phyloP scores from a whole-genome alignment of 1,140 invertebrate genomes.

The Helicoverpa zea region DNA sequence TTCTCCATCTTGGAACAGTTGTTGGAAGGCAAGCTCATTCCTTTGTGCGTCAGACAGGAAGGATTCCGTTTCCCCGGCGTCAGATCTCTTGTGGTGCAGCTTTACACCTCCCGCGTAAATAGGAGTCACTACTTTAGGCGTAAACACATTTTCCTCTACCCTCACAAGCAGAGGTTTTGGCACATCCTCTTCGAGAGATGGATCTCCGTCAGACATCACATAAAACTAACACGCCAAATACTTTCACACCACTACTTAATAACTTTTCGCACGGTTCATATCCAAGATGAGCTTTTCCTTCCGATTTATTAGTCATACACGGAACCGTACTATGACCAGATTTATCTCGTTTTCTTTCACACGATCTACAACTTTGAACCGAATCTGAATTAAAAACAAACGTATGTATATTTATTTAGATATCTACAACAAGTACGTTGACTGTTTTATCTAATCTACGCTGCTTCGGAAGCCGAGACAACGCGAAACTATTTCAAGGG shows the following conservation, averaged over 20 bases:
- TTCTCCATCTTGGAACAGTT: slow-evolving; percentile 79
- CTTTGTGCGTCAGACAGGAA: slow-evolving; percentile 78
- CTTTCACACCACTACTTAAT: slow-evolving; percentile 34
- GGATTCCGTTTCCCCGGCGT: slow-evolving; percentile 74
- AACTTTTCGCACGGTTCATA: slow-evolving; percentile 28
- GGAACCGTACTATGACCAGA: slow-evolving; percentile 6
- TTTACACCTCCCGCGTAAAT: slow-evolving; percentile 79
- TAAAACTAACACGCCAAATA: slow-evolving; percentile 49
- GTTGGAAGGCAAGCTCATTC: slow-evolving; percentile 80
- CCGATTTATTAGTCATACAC: slow-evolving; percentile 42
- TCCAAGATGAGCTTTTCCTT: slow-evolving; percentile 32
- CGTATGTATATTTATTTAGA: not conserved
- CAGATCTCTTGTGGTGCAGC: slow-evolving; percentile 75
- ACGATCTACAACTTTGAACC: not conserved
- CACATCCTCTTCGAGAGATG: slow-evolving; percentile 85
- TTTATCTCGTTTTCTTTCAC: slow-evolving; percentile 30
- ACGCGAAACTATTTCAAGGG: slow-evolving; percentile 4
- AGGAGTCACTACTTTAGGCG: slow-evolving; percentile 78
- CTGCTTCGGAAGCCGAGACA: not conserved
- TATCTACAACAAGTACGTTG: not conserved
- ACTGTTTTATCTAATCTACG: not conserved
- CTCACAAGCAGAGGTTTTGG: slow-evolving; percentile 77
- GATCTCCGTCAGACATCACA: slow-evolving; percentile 86
- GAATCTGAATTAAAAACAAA: slow-evolving; percentile 22
- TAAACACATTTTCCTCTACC: slow-evolving; percentile 81